Evolutionary conservation across 2,888 invertebrate species (phyloP), one percentile per base, ranked within the genome.

Genomic region (Candidula unifasciata): DNA sequence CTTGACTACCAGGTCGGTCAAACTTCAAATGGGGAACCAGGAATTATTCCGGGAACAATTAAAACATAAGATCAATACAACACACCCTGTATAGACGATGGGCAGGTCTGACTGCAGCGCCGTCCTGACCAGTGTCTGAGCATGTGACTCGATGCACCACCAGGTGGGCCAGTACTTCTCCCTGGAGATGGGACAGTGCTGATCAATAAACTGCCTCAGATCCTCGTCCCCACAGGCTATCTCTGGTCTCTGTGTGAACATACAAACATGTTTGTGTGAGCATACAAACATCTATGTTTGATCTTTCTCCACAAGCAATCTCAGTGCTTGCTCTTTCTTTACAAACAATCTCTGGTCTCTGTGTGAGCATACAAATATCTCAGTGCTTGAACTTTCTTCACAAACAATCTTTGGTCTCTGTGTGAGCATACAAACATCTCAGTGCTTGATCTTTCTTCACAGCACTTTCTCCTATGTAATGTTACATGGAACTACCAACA

Each of bases 131-230:
- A 93, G 90, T 21, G 93, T 93, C 86, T 92, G 92, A 6, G 89
- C 88, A n/a, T 92, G 87, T n/a, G 92, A 90, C 81, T 92, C 93
- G 84, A 92, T 91, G 84, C 93, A 93, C 93, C 93, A 93, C 82
- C 92, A 88, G 24, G 93, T 93, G 52, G 93, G 93, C 90, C 91
- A 92, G 87, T 90, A 93, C 71, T 90, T 91, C 80, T 91, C 90
- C 54, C 86, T 84, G 8, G 92, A 81, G 8, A 91, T 85, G 8
- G 93, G 93, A 73, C 91, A 91, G 87, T 92, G 89, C 8, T 84
- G 84, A 44, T 87, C 82, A 8, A 93, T 86, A 81, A 93, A 92
- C 27, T 88, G 78, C 57, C 86, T 85, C 24, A 91, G 89, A 18
- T 86, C 86, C 66, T 88, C 84, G 79, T 91, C 90, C 27, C 88